Base-by-base conservation (phyloP, 30 jellyfish, hydroid and myxozoan species). In the Hydra vulgaris region DNA sequence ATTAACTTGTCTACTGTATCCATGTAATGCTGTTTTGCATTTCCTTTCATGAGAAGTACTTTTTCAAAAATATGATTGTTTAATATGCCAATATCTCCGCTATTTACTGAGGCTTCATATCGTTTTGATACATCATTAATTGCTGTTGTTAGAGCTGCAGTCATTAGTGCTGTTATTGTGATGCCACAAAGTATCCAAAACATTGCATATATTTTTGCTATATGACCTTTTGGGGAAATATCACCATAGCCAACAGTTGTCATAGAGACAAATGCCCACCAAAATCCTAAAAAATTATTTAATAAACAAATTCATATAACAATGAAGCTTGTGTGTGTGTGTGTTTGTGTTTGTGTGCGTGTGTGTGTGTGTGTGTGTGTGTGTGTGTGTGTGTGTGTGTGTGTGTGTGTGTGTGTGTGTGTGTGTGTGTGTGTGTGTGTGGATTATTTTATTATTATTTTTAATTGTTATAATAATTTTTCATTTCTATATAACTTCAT, bases 211-310 rank as follows among this genome's bases (percentile, higher is more conserved):
- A 79, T 21, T 21, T 74, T 25, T 21, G 81, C 87, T 20, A 22
- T 27, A 3, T 18, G 71, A 18, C 81, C 18, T 18, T 25, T 66
- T 7, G 87, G 87, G 17, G 83, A 84, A 7, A 74, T 23, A 52
- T 79, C 87, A 19, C 87, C 87, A 68, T 79, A 79, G 24, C 87
- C 87, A 26, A 79, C 87, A n/a, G 87, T 79, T 23, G 87, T 79
- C 87, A 79, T 79, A 21, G 84, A 66, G 67, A 79, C 71, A 79
- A 79, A 79, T 4, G 87, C 67, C 87, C 87, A 79, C 87, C 87
- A 79, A 79, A 79, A 79, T 18, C 87, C 87, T 79, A 69, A 17
- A 79, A 55, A 69, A 68, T 4, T 3, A 12, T 40, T 40, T 3
- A 19, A 69, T 20, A 69, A 69, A 56, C 17, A 16, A n/a, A n/a